Base-by-base conservation (phyloP, 2,888 invertebrate genomes). In the Plagodis dolabraria region DNA sequence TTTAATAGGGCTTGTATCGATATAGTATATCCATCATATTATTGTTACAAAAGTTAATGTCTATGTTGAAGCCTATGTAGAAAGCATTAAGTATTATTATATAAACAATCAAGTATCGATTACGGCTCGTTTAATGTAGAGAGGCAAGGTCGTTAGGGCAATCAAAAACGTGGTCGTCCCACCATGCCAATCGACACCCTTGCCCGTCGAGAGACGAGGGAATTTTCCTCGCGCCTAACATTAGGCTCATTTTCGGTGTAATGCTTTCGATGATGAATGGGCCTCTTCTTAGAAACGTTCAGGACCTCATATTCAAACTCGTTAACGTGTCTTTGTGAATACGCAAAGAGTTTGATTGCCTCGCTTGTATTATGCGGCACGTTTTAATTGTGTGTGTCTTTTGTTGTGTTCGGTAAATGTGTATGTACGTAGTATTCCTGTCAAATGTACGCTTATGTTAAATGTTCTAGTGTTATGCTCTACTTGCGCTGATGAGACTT, bases 41-140 rank as follows among this genome's bases (percentile, higher is more conserved):
- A 42, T 42, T 42, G 9, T 42, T 42, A 6, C n/a, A 0, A 42
- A 42, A 6, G 42, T 10, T 40, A 49, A 55, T 49, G 45, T 11
- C 49, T 10, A 34, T 9, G 22, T 40, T n/a, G 47, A n/a, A 22
- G 22, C 22, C 22, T 22, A 22, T 22, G 22, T 10, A 38, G 50
- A 43, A 51, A 54, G 50, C 47, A 55, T 60, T 47, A 40, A 5
- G 38, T 47, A 53, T 57, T 47, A 60, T 55, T 53, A 57, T 38
- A 47, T 56, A 56, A 65, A 68, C 71, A 75, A 77, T 80, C 71
- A 74, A 77, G 77, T 78, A 79, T 80, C 76, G 79, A 82, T 81
- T 79, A 78, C 71, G 65, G 70, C 61, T 72, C 68, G 67, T 74
- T 75, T 71, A 69, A 62, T 75, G 79, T 74, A 76, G 65, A 40